Base-by-base conservation (phyloP, 2,888 invertebrate species). In the Andrena fulva region DNA sequence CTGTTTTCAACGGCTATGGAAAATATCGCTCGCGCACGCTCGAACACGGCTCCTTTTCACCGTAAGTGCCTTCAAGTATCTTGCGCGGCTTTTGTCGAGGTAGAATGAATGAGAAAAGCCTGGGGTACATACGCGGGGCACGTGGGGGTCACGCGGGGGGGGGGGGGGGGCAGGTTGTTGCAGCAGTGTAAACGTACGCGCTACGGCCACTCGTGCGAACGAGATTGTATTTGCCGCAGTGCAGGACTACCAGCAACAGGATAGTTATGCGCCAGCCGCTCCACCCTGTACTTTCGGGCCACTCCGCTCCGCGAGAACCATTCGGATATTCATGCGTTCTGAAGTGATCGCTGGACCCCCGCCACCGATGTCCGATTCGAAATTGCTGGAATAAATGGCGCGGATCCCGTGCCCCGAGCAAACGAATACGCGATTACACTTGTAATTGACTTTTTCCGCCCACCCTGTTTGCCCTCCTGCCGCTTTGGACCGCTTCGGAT, bases 181-280 rank as follows among this genome's bases (percentile, higher is more conserved):
- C 56, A 64, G 60, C 63, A 64, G 12, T 27, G 48, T 72, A 75
- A 71, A 80, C 80, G 75, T 52, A 66, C 59, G 42, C 69, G 80
- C 71, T 70, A 77, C 71, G 62, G 33, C 29, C 73, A 83, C 68
- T 64, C 70, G 42, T 31, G 80, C 75, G 66, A 66, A 80, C 77
- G 73, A 71, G 80, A 85, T 83, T 84, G 83, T 84, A 82, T 90
- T 90, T 90, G 90, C 89, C 87, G 89, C 91, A 89, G 79, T 89
- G 89, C 87, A 86, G 88, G 72, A 77, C 78, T 79, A 87, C 73
- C 74, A 68, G 82, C 52, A 52, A 64, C 66, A 67, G 71, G 70
- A 80, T 68, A 52, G 86, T 79, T 82, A 76, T 54, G 80, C 78
- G 74, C 42, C 71, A 67, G 42, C 74, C 60, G 63, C 71, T 68